These are phyloP conservation scores for Synergus japonicus DNA, from an alignment of 2,888 invertebrate species.

Conservation along the genomic window DNA sequence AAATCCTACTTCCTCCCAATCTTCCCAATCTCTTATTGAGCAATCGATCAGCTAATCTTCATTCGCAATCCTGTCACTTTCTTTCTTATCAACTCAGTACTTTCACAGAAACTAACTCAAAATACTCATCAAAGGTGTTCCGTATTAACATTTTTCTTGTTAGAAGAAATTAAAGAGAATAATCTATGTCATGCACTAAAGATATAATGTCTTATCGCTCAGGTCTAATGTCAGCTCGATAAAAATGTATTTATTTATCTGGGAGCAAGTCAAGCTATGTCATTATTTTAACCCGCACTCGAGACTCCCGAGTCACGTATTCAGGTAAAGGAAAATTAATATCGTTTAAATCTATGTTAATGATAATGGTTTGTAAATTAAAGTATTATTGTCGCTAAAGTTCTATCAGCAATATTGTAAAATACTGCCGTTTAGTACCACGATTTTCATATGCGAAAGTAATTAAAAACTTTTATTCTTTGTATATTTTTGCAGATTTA, in stretches of 20 bases:
- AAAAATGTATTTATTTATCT: too few relatives aligned
- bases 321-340: too few relatives aligned
- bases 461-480: neutral
- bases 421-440: neutral
- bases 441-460: neutral
- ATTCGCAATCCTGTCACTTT: neutral
- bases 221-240: neutral
- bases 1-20: neutral
- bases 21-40: too few relatives aligned
- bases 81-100: neutral
- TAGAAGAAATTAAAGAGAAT: neutral
- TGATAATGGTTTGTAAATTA: too few relatives aligned
- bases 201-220: slow-evolving; percentile 31
- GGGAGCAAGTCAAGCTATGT: too few relatives aligned
- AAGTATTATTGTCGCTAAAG: too few relatives aligned
- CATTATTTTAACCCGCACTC: too few relatives aligned
- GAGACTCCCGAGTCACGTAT: too few relatives aligned
- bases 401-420: slow-evolving; percentile 7
- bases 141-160: neutral
- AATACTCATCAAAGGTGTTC: neutral
- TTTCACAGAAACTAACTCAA: neutral
- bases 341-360: too few relatives aligned
- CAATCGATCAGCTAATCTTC: neutral
- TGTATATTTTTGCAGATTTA: neutral
- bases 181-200: slow-evolving; percentile 20